phyloP scores from a whole-genome alignment of 2,113 vertebrate species.

The Lycocorax pyrrhopterus region DNA sequence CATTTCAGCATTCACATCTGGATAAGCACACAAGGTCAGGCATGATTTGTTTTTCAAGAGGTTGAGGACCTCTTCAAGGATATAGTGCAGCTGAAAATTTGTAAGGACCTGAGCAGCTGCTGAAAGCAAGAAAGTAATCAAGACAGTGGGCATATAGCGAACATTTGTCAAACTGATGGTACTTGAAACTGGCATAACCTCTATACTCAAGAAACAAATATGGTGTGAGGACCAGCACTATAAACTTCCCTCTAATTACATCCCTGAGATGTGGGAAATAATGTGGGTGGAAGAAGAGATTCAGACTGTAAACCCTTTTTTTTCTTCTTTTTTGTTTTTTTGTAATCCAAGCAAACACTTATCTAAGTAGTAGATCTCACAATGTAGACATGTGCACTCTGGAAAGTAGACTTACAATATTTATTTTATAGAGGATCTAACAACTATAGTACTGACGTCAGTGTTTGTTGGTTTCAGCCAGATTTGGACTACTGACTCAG shows the following conservation, averaged over 20 bases:
- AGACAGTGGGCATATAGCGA: background rate
- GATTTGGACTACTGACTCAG: background rate
- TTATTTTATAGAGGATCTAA: background rate
- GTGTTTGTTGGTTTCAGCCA: background rate
- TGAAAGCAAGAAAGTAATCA: background rate
- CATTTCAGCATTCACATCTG: background rate
- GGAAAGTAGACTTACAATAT: background rate
- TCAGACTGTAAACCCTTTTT: background rate
- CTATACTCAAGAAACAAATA: background rate
- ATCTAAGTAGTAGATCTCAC: background rate
- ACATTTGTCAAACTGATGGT: background rate
- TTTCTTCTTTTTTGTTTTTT: rapidly evolving
- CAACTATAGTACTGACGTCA: background rate
- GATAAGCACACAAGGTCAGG: background rate
- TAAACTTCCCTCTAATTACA: background rate
- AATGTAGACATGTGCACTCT: background rate
- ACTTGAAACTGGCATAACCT: background rate
- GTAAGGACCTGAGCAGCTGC: background rate
- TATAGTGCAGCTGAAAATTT: background rate
- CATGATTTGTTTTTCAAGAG: background rate
- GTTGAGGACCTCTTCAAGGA: background rate
- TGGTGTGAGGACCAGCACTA: background rate
- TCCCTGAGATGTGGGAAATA: background rate
- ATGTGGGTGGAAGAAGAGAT: background rate
- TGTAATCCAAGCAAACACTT: background rate